Conservation (phyloP, 2,797 vertebrate species). For the Lerista edwardsae region DNA sequence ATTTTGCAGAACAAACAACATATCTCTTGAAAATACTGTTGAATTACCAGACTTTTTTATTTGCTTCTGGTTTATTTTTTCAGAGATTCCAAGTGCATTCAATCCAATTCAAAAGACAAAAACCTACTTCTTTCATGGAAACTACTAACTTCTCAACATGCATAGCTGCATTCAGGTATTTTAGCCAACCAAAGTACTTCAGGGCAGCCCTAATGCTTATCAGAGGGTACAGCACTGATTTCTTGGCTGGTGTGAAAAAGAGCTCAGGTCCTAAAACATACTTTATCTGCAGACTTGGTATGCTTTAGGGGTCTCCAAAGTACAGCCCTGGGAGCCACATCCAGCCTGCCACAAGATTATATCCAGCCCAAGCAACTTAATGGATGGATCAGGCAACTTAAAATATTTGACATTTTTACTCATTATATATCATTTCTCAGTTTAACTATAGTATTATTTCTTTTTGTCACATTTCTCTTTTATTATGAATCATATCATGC, state of each 20-base stretch:
- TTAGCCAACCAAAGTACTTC: background rate
- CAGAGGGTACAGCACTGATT: background rate
- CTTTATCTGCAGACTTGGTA: background rate
- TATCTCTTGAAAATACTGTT: background rate
- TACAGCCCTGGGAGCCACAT: too few species aligned
- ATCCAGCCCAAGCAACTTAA: too few species aligned
- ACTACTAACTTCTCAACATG: background rate
- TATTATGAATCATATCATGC: too few species aligned
- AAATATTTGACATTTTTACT: too few species aligned
- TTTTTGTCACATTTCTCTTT: too few species aligned
- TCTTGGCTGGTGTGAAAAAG: background rate
- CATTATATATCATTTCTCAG: too few species aligned
- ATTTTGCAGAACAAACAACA: constrained; percentile 25
- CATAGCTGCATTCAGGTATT: background rate
- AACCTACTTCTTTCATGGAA: background rate
- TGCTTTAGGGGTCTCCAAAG: background rate
- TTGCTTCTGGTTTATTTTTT: background rate
- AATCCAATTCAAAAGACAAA: background rate
- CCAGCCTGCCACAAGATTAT: too few species aligned
- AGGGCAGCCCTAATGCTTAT: background rate
- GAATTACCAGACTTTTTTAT: background rate
- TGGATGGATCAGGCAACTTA: too few species aligned
- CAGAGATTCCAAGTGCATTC: background rate
- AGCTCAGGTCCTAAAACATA: background rate
- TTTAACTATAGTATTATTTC: too few species aligned